Percentiles rank a stretch among this genome's conserved stretches.
Conservation (phyloP, 2,797 vertebrate species). For the Acipenser transmontanus region DNA sequence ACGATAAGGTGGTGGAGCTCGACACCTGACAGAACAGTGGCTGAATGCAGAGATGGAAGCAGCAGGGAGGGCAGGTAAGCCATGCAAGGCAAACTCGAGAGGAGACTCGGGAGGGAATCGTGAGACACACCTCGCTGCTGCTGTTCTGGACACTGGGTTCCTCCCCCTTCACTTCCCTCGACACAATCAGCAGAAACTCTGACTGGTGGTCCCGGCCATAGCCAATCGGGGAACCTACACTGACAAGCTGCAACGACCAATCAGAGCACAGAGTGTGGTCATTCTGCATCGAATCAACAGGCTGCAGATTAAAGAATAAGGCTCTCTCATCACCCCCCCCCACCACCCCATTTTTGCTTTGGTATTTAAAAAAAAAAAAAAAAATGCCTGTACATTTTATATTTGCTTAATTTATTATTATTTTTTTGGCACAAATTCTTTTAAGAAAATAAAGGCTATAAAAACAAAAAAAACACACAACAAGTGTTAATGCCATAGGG, state of each 20-base stretch:
- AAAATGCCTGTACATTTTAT: neutral
- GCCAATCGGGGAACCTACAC: conserved; percentile 71
- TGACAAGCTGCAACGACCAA: conserved; percentile 93
- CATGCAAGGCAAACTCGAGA: conserved; percentile 69
- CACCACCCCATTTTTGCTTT: neutral
- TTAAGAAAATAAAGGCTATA: no score
- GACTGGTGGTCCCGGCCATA: conserved; percentile 87
- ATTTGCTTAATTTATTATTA: no score
- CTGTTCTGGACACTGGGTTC: conserved; percentile 81
- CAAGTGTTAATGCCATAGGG: no score
- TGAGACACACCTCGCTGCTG: conserved; percentile 87
- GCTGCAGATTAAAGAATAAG: conserved; percentile 11
- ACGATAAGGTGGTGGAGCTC: neutral
- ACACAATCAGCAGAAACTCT: conserved; percentile 96
- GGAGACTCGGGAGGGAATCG: conserved; percentile 42
- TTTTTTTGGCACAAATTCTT: no score
- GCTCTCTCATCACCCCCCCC: neutral
- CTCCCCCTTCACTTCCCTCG: conserved; percentile 88
- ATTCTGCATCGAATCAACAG: conserved; percentile 15
- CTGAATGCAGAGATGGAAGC: conserved; percentile 34
- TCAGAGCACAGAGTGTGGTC: conserved; percentile 70
- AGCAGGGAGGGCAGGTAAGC: conserved; percentile 51
- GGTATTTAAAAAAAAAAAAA: neutral
- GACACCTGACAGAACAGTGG: neutral
- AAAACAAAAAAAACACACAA: no score